Evolutionary conservation across 2,797 vertebrate genomes (phyloP), one percentile per base, ranked within the genome.

Genomic region (Gadopsis bispinosus): DNA sequence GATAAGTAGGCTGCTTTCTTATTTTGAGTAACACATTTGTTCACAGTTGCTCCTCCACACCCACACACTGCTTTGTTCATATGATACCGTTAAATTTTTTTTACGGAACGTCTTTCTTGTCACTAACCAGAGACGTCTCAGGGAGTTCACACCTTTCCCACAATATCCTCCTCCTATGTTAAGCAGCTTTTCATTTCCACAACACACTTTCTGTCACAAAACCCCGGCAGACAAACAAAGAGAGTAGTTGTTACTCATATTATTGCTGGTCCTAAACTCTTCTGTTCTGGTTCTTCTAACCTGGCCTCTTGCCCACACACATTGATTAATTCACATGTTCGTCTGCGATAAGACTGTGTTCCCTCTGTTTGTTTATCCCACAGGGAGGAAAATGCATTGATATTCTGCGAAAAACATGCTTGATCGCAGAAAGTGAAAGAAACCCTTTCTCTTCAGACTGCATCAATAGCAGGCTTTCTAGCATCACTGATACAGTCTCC

Each of bases 11-110:
- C 58, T 64, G 77, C 59, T 72, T 72, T 85, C 60, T 86, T 88
- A 76, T 90, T 91, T 87, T 81, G 74, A 90, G 87, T 84, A 89
- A 85, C 89, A 87, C 84, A 56, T 91, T 92, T 84, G 48, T 83
- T 90, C 84, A 80, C 90, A 82, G 82, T 89, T 88, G 71, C 78
- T 87, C 47, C 59, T 81, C 41, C 29, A 58, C 86, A 82, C 86
- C 87, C 76, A 83, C 79, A 61, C 73, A 45, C 37, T 26, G 50
- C 80, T 89, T 88, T 82, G 81, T 89, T 83, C 51, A 35, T 75
- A 29, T 70, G 55, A 89, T 83, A 66, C 64, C 86, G 69, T 76
- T 33, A 26, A 1, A 59, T 39, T 39, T 69, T 62, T 70, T 73
- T 65, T 61, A 64, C 45, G 22, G 39, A 75, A 45, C 22, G 45